Conservation (phyloP, 2,888 invertebrate species). For the Vannuccia rotundouncinata region DNA sequence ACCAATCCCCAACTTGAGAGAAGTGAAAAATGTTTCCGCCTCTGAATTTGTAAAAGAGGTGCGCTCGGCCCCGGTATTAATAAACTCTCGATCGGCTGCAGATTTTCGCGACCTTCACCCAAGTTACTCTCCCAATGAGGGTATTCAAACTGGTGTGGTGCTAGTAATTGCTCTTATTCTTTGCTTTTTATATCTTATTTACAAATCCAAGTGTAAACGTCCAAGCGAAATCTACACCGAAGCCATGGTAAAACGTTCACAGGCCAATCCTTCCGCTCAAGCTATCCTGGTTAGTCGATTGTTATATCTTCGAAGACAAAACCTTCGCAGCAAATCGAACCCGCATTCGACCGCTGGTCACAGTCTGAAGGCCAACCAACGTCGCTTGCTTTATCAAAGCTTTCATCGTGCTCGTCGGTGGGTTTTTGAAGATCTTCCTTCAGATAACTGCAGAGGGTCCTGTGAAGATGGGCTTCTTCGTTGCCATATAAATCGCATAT, state of each 20-base stretch:
- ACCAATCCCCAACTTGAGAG: no score
- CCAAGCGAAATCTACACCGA: conserved; percentile 38
- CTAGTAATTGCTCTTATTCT: conserved; percentile 29
- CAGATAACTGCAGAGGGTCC: no score
- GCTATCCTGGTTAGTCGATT: not conserved
- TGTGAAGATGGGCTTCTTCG: not conserved
- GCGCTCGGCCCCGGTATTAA: no score
- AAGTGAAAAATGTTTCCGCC: no score
- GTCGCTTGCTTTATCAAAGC: not conserved
- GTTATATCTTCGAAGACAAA: not conserved
- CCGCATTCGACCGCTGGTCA: not conserved
- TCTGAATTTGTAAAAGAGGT: no score
- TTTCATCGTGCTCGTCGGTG: not conserved
- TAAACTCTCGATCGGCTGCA: no score
- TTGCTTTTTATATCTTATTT: conserved; percentile 35
- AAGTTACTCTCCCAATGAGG: conserved; percentile 27
- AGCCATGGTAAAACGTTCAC: conserved; percentile 39
- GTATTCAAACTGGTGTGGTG: conserved; percentile 38
- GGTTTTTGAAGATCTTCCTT: not conserved
- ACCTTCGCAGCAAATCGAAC: not conserved
- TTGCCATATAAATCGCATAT: not conserved
- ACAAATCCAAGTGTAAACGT: conserved; percentile 40
- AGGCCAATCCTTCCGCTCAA: conserved; percentile 26
- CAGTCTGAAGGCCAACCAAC: not conserved
- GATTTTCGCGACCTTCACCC: not conserved